Percentiles rank a stretch among this genome's conserved stretches.
phyloP scores from a whole-genome alignment of 2,113 vertebrate genomes.

The Salvelinus alpinus region DNA sequence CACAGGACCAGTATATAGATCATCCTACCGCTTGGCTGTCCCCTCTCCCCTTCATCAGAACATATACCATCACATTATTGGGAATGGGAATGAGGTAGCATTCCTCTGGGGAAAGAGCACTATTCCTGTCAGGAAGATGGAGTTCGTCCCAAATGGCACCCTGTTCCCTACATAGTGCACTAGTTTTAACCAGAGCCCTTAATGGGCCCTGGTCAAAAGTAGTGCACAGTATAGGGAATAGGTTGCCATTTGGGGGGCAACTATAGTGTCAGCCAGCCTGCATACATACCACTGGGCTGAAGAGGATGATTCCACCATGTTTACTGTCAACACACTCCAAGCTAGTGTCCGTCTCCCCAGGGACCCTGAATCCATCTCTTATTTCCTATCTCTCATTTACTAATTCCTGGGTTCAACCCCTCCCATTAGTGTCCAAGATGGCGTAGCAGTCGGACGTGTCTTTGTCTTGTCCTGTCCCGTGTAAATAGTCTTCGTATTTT shows the following conservation, averaged over 20 bases:
- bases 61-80: conserved; percentile 33
- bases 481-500: too few species aligned
- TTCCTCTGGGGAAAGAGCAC: conserved; percentile 1
- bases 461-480: too few species aligned
- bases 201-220: too few species aligned
- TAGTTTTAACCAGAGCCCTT: too few species aligned
- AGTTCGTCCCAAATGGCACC: too few species aligned
- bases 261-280: background rate
- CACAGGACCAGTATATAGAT: conserved; percentile 57
- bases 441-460: too few species aligned
- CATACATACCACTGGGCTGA: background rate
- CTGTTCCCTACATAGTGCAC: too few species aligned
- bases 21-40: conserved; percentile 50
- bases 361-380: conserved; percentile 1
- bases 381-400: conserved; percentile 34
- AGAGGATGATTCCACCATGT: conserved; percentile 9
- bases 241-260: too few species aligned
- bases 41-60: conserved; percentile 50
- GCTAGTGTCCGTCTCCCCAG: background rate
- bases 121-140: background rate
- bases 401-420: conserved; percentile 6
- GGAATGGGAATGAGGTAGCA: background rate
- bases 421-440: too few species aligned
- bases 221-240: background rate
- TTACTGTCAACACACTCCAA: conserved; percentile 25